These are phyloP conservation scores for Slavum lentiscoides DNA, from an alignment of 2,888 invertebrate genomes.

Conservation along the genomic window DNA sequence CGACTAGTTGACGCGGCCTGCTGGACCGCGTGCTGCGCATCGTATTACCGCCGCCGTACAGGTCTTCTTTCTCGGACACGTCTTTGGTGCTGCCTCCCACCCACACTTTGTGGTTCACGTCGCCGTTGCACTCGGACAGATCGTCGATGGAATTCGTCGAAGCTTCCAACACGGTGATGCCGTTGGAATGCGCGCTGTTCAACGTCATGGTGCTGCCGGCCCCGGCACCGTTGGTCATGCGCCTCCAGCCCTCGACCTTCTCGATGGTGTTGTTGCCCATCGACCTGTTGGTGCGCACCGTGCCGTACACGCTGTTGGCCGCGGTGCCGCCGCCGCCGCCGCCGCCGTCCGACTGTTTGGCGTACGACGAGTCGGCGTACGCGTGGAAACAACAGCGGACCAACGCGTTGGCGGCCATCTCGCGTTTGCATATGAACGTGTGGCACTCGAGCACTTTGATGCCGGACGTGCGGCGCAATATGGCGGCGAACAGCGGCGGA, in stretches of 20 bases:
- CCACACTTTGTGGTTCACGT: conserved; percentile 94
- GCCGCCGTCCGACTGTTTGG: conserved; percentile 69
- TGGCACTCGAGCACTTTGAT: conserved; percentile 99
- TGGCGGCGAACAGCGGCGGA: conserved; percentile 95
- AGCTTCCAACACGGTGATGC: conserved; percentile 61
- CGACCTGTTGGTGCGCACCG: conserved; percentile 55
- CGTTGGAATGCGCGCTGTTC: conserved; percentile 62
- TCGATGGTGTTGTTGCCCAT: conserved; percentile 59
- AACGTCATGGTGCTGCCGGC: conserved; percentile 68
- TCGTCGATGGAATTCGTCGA: conserved; percentile 67
- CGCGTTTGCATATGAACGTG: conserved; percentile 95
- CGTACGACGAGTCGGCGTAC: conserved; percentile 93
- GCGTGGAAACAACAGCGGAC: conserved; percentile 97
- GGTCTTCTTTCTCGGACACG: conserved; percentile 66
- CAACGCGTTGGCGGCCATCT: conserved; percentile 95
- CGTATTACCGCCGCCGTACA: conserved; percentile 65
- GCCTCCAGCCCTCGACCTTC: conserved; percentile 66
- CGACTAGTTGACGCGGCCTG: conserved; percentile 77
- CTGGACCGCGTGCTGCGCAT: conserved; percentile 63
- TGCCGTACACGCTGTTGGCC: conserved; percentile 56
- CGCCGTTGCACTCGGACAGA: conserved; percentile 80
- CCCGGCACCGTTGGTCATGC: conserved; percentile 58
- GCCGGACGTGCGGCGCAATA: conserved; percentile 90
- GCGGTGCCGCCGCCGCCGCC: conserved; percentile 60
- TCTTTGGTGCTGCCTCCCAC: conserved; percentile 67